These are phyloP conservation scores for Euphonia xanthogaster DNA, from an alignment of 2,797 vertebrate species.

Conservation along the genomic window DNA sequence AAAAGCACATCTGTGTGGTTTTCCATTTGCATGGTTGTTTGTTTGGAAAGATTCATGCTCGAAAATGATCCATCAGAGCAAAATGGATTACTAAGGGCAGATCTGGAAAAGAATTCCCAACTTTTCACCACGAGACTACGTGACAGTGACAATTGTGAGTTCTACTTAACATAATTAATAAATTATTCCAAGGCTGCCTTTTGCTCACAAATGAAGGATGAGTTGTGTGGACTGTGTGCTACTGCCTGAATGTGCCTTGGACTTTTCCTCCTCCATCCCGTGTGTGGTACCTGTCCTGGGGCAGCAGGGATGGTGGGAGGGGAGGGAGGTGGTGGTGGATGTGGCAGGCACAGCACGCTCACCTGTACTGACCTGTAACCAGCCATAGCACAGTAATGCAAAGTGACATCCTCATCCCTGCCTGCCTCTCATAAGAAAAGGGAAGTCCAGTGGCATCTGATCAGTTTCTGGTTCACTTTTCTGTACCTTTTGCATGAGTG, in stretches of 20 bases:
- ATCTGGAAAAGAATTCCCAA: not conserved
- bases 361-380: not conserved
- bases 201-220: not conserved
- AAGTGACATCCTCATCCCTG: not conserved
- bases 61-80: not conserved
- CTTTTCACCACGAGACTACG: fast-evolving
- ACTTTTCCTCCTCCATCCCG: not conserved
- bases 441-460: not conserved
- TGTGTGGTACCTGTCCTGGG: fast-evolving
- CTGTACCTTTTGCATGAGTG: not conserved
- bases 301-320: not conserved
- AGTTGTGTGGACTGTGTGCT: not conserved
- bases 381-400: not conserved
- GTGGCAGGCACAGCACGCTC: not conserved
- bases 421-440: not conserved
- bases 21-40: not conserved
- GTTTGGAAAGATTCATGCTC: not conserved
- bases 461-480: not conserved
- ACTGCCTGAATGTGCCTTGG: not conserved
- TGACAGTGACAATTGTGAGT: not conserved
- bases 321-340: not conserved
- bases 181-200: not conserved
- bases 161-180: not conserved
- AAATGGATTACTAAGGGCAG: not conserved
- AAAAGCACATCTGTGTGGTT: not conserved